Percentiles rank a stretch among this genome's conserved stretches.
These are phyloP conservation scores for Pegoplata infirma DNA, from an alignment of 2,888 invertebrate species.

Conservation along the genomic window DNA sequence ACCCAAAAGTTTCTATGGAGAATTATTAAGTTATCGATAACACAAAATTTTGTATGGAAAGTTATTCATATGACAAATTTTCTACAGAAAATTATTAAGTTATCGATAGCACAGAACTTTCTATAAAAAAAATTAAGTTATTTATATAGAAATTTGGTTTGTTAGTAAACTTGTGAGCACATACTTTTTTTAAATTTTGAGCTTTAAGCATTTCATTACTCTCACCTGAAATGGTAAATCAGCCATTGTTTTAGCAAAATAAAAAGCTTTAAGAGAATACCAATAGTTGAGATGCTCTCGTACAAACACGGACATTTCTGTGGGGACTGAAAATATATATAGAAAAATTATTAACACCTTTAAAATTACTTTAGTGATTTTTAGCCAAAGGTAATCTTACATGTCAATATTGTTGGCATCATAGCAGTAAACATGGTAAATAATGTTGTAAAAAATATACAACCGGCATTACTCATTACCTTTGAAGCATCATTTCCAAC, in stretches of 20 bases:
- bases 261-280: constrained; percentile 98
- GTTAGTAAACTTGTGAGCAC: too few relatives aligned
- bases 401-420: constrained; percentile 99
- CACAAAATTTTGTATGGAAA: too few relatives aligned
- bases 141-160: too few relatives aligned
- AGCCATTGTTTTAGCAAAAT: constrained; percentile 96
- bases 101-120: too few relatives aligned
- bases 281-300: constrained; percentile 97
- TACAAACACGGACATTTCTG: constrained; percentile 96
- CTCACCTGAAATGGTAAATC: constrained; percentile 96
- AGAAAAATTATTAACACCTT: constrained; percentile 33
- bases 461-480: constrained; percentile 96
- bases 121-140: too few relatives aligned
- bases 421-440: constrained; percentile 98
- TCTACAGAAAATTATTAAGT: too few relatives aligned
- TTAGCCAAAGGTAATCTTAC: constrained; percentile 85
- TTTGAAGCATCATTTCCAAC: constrained; percentile 96
- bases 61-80: too few relatives aligned
- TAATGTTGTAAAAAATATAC: constrained; percentile 96
- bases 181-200: too few relatives aligned
- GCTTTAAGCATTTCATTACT: constrained; percentile 24
- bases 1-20: too few relatives aligned
- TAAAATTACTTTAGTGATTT: too few relatives aligned
- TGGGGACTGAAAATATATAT: constrained; percentile 85
- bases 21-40: too few relatives aligned